phyloP scores from a whole-genome alignment of 2,797 vertebrate genomes.

The Cyclura pinguis region DNA sequence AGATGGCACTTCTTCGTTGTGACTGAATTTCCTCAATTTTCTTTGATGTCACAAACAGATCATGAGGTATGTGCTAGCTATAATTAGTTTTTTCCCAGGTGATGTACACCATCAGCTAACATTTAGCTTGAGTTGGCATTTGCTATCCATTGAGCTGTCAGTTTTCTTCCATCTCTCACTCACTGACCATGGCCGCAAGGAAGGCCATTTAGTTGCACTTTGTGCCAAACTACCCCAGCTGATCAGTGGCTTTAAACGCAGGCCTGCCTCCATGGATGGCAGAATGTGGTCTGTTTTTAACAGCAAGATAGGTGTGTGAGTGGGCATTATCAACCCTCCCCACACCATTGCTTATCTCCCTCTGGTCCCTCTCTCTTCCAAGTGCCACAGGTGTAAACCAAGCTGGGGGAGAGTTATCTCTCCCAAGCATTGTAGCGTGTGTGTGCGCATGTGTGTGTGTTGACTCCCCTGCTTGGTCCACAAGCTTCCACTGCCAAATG shows the following conservation, averaged over 20 bases:
- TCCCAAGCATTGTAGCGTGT: no score
- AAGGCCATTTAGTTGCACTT: neutral
- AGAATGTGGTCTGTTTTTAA: neutral
- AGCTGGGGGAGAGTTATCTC: no score
- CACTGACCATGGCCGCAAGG: neutral
- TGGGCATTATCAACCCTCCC: neutral
- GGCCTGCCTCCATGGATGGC: neutral
- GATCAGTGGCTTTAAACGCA: neutral
- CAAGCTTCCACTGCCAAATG: neutral
- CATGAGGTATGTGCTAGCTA: neutral
- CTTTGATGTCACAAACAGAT: neutral
- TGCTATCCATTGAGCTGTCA: neutral
- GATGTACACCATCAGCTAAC: neutral
- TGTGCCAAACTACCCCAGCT: neutral
- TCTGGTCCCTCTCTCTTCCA: no score
- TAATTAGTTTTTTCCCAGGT: neutral
- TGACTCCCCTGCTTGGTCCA: no score
- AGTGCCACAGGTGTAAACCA: no score
- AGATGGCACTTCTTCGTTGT: neutral
- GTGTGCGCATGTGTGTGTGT: no score
- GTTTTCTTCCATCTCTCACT: neutral
- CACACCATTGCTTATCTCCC: neutral
- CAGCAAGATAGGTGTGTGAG: neutral
- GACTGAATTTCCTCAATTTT: neutral
- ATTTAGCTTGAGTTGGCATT: neutral